Evolutionary conservation across 2,888 invertebrate species (phyloP).

Genomic region (Eristalis tenax): DNA sequence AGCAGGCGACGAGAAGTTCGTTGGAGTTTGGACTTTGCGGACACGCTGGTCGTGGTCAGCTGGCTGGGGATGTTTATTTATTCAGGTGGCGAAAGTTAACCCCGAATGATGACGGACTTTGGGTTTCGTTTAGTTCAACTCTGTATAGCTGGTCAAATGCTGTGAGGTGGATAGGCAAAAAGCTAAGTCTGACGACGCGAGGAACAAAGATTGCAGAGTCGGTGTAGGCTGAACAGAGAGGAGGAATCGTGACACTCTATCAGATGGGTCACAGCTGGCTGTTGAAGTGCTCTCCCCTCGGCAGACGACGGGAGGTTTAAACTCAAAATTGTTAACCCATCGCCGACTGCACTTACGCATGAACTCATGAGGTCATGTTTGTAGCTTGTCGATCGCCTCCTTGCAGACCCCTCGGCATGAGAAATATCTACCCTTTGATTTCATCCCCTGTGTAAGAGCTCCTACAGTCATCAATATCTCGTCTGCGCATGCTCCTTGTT

Average conservation of each 20-base stretch:
- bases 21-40: background rate
- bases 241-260: too few relatives aligned
- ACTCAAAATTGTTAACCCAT: too few relatives aligned
- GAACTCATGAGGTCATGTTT: too few relatives aligned
- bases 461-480: background rate
- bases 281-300: too few relatives aligned
- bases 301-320: too few relatives aligned
- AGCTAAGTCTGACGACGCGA: background rate
- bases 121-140: background rate
- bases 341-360: too few relatives aligned
- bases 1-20: too few relatives aligned
- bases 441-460: background rate
- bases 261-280: too few relatives aligned
- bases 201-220: background rate
- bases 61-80: background rate
- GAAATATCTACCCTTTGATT: background rate
- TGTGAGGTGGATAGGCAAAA: background rate
- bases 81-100: background rate
- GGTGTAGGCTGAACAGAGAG: background rate
- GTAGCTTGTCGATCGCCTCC: background rate
- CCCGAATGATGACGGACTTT: background rate
- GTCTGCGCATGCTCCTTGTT: background rate
- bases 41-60: background rate
- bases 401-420: background rate
- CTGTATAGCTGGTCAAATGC: background rate